A percentile compares a stretch with the other conserved stretches of the same genome.
Evolutionary conservation across 2,888 invertebrate genomes (phyloP).

Genomic region (Chrysodeixis includens): DNA sequence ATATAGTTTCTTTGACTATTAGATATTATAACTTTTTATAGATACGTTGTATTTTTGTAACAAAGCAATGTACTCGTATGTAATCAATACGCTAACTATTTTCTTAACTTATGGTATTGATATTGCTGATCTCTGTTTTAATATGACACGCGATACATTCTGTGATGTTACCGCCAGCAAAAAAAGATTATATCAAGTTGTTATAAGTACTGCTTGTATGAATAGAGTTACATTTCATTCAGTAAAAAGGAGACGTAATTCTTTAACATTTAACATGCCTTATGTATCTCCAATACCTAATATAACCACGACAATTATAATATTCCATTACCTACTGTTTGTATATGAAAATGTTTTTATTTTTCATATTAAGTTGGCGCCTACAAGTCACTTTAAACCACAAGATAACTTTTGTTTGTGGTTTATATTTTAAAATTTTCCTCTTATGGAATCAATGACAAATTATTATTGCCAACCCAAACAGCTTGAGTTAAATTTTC

Average conservation of each 20-base stretch:
- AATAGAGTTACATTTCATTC: not conserved
- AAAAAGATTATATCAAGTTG: not conserved
- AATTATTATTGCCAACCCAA: too few relatives aligned
- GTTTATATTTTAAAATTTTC: too few relatives aligned
- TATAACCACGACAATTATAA: too few relatives aligned
- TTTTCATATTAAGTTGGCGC: too few relatives aligned
- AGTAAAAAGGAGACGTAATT: not conserved
- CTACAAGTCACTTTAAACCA: too few relatives aligned
- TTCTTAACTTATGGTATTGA: not conserved
- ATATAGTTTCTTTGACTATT: too few relatives aligned
- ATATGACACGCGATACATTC: constrained; percentile 1
- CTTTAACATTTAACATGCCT: not conserved
- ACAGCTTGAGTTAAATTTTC: too few relatives aligned
- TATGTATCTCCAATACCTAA: too few relatives aligned
- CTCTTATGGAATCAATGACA: too few relatives aligned
- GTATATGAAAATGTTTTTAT: too few relatives aligned
- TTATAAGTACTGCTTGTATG: not conserved
- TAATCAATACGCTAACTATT: constrained; percentile 5
- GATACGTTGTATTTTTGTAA: not conserved
- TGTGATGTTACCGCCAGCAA: not conserved
- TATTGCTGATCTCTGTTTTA: constrained; percentile 6
- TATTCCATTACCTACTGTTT: too few relatives aligned
- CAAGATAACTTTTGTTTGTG: too few relatives aligned
- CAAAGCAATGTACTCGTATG: not conserved
- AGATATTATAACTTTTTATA: not conserved